A percentile compares a stretch with the other conserved stretches of the same genome.
Conservation (phyloP, 2,113 vertebrate species). For the Myocastor coypus region DNA sequence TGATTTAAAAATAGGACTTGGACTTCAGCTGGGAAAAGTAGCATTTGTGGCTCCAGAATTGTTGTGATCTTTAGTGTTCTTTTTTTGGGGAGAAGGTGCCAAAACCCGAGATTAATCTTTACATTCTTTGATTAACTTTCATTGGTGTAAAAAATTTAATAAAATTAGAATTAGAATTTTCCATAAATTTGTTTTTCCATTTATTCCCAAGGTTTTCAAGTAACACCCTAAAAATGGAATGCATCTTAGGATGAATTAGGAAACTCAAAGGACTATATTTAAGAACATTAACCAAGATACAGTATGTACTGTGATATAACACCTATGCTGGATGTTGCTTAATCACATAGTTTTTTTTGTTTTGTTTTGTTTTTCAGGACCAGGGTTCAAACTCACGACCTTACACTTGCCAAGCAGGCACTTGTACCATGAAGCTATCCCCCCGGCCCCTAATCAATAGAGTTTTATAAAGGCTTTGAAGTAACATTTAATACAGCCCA, state of each 20-base stretch:
- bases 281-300: not conserved
- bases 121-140: not conserved
- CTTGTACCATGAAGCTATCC: too few species aligned
- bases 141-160: constrained; percentile 6
- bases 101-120: not conserved
- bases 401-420: too few species aligned
- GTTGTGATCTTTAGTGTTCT: not conserved
- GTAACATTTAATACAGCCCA: not conserved
- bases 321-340: not conserved
- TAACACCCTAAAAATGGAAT: constrained; percentile 26
- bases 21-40: not conserved
- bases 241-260: not conserved
- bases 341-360: not conserved
- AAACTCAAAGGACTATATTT: constrained; percentile 12
- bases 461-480: not conserved
- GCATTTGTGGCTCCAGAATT: constrained; percentile 40
- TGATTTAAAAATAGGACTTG: constrained; percentile 9
- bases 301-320: not conserved
- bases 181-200: constrained; percentile 33
- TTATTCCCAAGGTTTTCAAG: constrained; percentile 71
- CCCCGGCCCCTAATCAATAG: too few species aligned
- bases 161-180: constrained; percentile 37
- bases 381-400: too few species aligned
- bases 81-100: too few species aligned
- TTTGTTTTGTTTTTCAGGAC: too few species aligned